Evolutionary conservation across 2,797 vertebrate species (phyloP).

Genomic region (Leucoraja ocellata): DNA sequence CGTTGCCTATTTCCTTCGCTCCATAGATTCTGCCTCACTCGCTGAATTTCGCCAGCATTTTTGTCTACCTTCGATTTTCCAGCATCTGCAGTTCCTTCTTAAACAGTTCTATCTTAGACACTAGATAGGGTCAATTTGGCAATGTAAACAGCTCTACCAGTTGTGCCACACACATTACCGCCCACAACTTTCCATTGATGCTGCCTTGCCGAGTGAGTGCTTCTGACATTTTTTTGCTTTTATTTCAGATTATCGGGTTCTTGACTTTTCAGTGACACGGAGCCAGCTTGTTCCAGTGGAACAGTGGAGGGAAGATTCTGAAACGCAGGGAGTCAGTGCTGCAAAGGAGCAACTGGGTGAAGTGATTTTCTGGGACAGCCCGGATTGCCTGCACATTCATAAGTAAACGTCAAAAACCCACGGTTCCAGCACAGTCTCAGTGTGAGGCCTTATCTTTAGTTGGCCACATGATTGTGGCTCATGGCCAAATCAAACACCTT

Average conservation of each 20-base stretch:
- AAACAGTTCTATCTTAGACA: too few relatives aligned
- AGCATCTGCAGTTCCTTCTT: too few relatives aligned
- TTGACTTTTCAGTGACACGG: neutral
- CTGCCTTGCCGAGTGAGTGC: too few relatives aligned
- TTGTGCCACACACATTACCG: too few relatives aligned
- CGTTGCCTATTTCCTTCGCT: too few relatives aligned
- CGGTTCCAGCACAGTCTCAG: neutral
- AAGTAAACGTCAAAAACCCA: neutral
- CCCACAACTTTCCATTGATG: neutral
- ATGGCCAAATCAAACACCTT: constrained; percentile 13
- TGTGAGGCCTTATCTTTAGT: neutral
- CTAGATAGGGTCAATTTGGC: too few relatives aligned
- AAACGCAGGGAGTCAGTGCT: neutral
- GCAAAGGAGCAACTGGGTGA: neutral
- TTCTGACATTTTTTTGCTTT: too few relatives aligned
- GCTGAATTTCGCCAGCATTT: too few relatives aligned
- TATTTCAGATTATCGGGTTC: neutral
- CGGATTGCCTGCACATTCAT: neutral
- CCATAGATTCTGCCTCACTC: too few relatives aligned
- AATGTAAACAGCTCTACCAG: too few relatives aligned
- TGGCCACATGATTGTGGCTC: neutral
- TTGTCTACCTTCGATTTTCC: too few relatives aligned
- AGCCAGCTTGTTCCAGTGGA: neutral
- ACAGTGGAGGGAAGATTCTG: neutral
- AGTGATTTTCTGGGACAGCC: neutral